Evolutionary conservation across 2,888 invertebrate species (phyloP).

Genomic region (Luffia ferchaultella): DNA sequence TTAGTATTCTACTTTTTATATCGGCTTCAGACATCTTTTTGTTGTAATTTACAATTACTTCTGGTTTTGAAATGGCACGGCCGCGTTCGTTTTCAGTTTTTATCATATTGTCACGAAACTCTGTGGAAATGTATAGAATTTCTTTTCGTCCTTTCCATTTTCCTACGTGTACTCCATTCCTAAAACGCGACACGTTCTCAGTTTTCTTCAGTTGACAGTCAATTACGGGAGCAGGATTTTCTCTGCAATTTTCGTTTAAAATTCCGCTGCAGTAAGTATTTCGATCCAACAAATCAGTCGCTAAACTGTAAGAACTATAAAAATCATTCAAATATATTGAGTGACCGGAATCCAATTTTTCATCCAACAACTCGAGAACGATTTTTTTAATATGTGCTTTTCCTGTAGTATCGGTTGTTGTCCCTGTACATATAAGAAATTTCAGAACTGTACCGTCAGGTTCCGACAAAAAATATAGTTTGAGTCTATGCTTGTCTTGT

Average conservation of each 20-base stretch:
- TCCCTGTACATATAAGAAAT: slow-evolving; percentile 18
- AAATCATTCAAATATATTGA: slow-evolving; percentile 10
- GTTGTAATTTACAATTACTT: slow-evolving; percentile 12
- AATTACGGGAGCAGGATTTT: slow-evolving; percentile 17
- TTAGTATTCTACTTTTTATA: slow-evolving; percentile 18
- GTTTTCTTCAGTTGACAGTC: slow-evolving; percentile 17
- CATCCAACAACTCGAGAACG: slow-evolving; percentile 23
- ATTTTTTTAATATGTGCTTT: slow-evolving; percentile 20
- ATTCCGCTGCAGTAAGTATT: slow-evolving; percentile 34
- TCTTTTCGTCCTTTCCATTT: slow-evolving; percentile 17
- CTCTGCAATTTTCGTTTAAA: slow-evolving; percentile 21
- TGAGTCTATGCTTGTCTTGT: slow-evolving; percentile 28
- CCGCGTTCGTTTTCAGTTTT: slow-evolving; percentile 13
- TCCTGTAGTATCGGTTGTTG: slow-evolving; percentile 16
- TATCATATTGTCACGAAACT: slow-evolving; percentile 14
- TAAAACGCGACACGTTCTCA: slow-evolving; percentile 17
- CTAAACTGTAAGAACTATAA: slow-evolving; percentile 16
- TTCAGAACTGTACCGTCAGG: slow-evolving; percentile 23
- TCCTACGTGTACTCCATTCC: slow-evolving; percentile 19
- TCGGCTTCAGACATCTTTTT: slow-evolving; percentile 17
- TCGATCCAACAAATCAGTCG: slow-evolving; percentile 21
- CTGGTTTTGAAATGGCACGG: neutral
- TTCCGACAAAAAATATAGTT: slow-evolving; percentile 27
- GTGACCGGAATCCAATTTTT: slow-evolving; percentile 17
- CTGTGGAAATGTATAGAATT: slow-evolving; percentile 14